These are phyloP conservation scores for Cossypha caffra DNA, from an alignment of 2,797 vertebrate genomes.

Conservation along the genomic window DNA sequence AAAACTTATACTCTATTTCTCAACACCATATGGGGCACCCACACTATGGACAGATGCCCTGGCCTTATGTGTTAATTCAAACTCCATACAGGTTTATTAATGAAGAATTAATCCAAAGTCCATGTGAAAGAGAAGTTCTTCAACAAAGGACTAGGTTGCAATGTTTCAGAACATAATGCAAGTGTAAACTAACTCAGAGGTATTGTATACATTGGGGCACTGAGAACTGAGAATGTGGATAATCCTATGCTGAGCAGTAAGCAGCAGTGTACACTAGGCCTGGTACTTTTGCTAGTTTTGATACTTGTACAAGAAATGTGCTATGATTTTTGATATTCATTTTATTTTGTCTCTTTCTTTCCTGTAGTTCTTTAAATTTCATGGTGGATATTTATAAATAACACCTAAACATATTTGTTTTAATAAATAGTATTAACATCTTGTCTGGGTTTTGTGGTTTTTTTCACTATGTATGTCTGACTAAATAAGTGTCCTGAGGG, in stretches of 20 bases:
- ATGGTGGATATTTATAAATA: neutral
- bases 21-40: neutral
- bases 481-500: neutral
- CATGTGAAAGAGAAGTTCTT: neutral
- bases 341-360: neutral
- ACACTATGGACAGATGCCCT: neutral
- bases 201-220: neutral
- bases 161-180: neutral
- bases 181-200: neutral
- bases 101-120: neutral
- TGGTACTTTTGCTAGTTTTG: neutral
- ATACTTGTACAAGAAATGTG: neutral
- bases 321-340: fast-evolving
- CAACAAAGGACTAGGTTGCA: neutral
- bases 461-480: neutral
- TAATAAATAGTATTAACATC: neutral
- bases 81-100: neutral
- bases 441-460: neutral
- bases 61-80: neutral
- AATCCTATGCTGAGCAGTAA: neutral
- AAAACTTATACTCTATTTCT: neutral
- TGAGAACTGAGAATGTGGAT: neutral
- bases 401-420: neutral
- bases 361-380: neutral
- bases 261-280: neutral